Percentiles rank a stretch among this genome's conserved stretches.
These are phyloP conservation scores for Syngnathus floridae DNA, from an alignment of 2,113 vertebrate species.

Conservation along the genomic window DNA sequence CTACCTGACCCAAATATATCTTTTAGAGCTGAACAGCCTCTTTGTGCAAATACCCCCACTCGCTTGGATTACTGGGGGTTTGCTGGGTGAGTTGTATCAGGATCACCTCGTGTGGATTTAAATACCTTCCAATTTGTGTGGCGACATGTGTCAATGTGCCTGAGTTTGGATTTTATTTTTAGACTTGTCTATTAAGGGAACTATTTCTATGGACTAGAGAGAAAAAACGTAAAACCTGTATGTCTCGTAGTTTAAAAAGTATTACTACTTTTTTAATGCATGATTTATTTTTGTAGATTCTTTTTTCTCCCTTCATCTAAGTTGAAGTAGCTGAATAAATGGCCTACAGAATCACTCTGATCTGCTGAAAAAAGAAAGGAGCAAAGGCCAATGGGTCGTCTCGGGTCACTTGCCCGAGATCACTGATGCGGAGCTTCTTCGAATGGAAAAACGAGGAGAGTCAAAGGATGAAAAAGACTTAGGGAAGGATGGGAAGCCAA, in stretches of 20 bases:
- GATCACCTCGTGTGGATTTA: conserved; percentile 1
- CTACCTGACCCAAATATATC: conserved; percentile 48
- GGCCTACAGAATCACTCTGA: conserved; percentile 29
- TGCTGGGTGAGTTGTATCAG: conserved; percentile 1
- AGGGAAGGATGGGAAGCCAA: conserved; percentile 22
- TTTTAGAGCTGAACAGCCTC: conserved; percentile 36
- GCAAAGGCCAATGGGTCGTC: conserved; percentile 27
- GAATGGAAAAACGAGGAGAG: conserved; percentile 39
- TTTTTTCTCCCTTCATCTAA: conserved; percentile 15
- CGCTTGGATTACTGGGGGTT: conserved; percentile 30
- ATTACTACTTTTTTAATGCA: too few species aligned
- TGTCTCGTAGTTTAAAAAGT: too few species aligned
- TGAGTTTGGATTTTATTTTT: not conserved
- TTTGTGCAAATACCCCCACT: conserved; percentile 24
- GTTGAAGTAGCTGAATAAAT: conserved; percentile 23
- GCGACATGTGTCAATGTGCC: not conserved
- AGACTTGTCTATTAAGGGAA: not conserved
- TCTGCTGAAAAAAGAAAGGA: conserved; percentile 28
- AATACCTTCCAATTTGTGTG: not conserved
- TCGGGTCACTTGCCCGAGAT: conserved; percentile 45
- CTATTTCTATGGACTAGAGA: not conserved
- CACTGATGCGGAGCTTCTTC: conserved; percentile 22
- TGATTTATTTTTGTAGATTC: not conserved
- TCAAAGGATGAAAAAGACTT: conserved; percentile 30
- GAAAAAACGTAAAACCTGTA: too few species aligned